Base-by-base conservation (phyloP, 2,888 invertebrate genomes). In the Cenopis cana region DNA sequence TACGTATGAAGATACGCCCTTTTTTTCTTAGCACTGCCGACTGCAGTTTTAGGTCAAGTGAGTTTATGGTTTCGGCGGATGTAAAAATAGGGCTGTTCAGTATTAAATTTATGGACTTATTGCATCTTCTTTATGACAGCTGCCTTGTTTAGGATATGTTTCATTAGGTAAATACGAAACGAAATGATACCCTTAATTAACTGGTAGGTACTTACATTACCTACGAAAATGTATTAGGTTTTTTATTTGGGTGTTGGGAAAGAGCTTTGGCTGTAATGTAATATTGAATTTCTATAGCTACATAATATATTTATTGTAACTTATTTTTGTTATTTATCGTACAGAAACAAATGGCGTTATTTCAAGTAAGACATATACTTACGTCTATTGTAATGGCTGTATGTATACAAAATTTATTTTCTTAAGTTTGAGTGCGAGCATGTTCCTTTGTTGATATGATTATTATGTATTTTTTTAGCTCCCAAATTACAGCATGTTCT, bases 331-430 rank as follows among this genome's bases (percentile, higher is more conserved):
- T 75, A 79, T 86, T 85, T 85, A 85, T 85, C 81, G 82, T 81
- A 87, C 92, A 93, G 93, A 91, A 84, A 77, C 87, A 77, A 93
- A 92, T 82, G 93, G 93, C 81, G 93, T 89, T 79, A 84, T 89
- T 78, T 82, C 87, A 84, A 89, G 90, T 93, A 92, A 91, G 89
- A 89, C 86, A 82, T 85, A 88, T 85, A 85, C 89, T 86, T 90
- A 90, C 91, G 89, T 89, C 86, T 90, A 84, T 89, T 84, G 82
- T 88, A 93, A 92, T 86, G 89, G 91, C 83, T 92, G 93, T 93
- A 93, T 93, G 91, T 93, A 93, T 80, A 66, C 71, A 70, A 61
- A n/a, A 52, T 87, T 33, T 81, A 80, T 82, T 82, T 81, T 82
- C 77, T 79, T 75, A 75, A 82, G 79, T 81, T 79, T 82, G 83